Evolutionary conservation across 2,888 invertebrate species (phyloP).

Genomic region (Melanotus villosus): DNA sequence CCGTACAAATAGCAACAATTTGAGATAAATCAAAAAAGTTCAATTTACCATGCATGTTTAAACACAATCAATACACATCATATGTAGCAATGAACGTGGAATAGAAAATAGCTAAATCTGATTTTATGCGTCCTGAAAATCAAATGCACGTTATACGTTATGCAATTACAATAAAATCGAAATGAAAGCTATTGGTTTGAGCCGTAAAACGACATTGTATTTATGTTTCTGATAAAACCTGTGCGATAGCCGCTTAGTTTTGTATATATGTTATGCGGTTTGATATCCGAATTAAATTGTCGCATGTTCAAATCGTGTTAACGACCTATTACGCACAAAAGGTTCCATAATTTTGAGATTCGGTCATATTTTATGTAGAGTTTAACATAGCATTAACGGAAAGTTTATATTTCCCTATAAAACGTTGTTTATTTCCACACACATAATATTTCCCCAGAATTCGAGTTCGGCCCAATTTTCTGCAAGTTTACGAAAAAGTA

Average conservation of each 20-base stretch:
- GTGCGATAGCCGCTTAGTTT: conserved; percentile 8
- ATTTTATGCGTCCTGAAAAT: conserved; percentile 2
- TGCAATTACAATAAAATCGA: conserved; percentile 25
- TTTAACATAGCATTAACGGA: not conserved
- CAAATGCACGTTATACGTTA: conserved; percentile 10
- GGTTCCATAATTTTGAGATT: not conserved
- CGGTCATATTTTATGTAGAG: not conserved
- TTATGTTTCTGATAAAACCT: conserved; percentile 21
- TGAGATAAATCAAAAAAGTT: no score
- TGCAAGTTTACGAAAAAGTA: no score
- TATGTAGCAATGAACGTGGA: no score
- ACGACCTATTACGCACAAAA: conserved; percentile 4
- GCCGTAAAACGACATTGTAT: conserved; percentile 27
- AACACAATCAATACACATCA: no score
- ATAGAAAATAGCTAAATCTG: not conserved
- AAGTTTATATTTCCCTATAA: not conserved
- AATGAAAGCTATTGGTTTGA: conserved; percentile 6
- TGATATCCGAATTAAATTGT: conserved; percentile 22
- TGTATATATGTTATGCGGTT: conserved; percentile 10
- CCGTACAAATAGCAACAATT: no score
- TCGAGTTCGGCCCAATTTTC: no score
- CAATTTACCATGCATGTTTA: no score
- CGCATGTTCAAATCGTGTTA: conserved; percentile 1
- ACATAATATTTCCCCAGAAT: no score
- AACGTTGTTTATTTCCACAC: not conserved